phyloP scores from a whole-genome alignment of 2,888 invertebrate genomes.

The Agrotis puta region DNA sequence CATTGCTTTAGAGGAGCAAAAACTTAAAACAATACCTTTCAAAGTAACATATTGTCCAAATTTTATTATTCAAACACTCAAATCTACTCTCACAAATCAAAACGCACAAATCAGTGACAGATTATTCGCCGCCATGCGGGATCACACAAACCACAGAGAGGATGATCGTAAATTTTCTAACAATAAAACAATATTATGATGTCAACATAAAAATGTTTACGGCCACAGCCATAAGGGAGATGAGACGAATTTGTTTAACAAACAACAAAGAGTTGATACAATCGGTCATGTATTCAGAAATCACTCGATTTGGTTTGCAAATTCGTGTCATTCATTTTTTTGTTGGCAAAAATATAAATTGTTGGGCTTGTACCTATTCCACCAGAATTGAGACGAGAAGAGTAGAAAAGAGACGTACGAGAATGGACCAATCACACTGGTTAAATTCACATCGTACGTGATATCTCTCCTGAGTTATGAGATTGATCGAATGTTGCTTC shows the following conservation, averaged over 20 bases:
- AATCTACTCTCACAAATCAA: slow-evolving; percentile 22
- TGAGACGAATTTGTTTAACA: slow-evolving; percentile 58
- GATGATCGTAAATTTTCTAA: slow-evolving; percentile 71
- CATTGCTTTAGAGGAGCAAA: too few relatives aligned
- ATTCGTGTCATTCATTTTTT: slow-evolving; percentile 36
- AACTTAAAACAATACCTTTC: neutral
- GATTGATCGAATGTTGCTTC: too few relatives aligned
- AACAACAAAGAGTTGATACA: slow-evolving; percentile 36
- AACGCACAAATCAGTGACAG: slow-evolving; percentile 38
- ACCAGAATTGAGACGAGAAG: too few relatives aligned
- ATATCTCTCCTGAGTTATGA: too few relatives aligned
- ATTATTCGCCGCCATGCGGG: slow-evolving; percentile 37
- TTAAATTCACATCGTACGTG: too few relatives aligned
- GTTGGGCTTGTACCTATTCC: neutral
- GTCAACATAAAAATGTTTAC: slow-evolving; percentile 81
- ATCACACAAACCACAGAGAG: slow-evolving; percentile 47
- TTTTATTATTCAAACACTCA: slow-evolving; percentile 18
- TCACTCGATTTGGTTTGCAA: slow-evolving; percentile 43
- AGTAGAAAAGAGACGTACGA: too few relatives aligned
- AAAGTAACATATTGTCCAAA: neutral
- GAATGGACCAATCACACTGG: too few relatives aligned
- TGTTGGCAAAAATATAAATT: slow-evolving; percentile 11
- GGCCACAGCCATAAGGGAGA: slow-evolving; percentile 76
- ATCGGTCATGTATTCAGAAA: slow-evolving; percentile 32
- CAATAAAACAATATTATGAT: slow-evolving; percentile 80